Evolutionary conservation across 2,797 vertebrate species (phyloP), one percentile per base, ranked within the genome.

Genomic region (Chromis chromis): DNA sequence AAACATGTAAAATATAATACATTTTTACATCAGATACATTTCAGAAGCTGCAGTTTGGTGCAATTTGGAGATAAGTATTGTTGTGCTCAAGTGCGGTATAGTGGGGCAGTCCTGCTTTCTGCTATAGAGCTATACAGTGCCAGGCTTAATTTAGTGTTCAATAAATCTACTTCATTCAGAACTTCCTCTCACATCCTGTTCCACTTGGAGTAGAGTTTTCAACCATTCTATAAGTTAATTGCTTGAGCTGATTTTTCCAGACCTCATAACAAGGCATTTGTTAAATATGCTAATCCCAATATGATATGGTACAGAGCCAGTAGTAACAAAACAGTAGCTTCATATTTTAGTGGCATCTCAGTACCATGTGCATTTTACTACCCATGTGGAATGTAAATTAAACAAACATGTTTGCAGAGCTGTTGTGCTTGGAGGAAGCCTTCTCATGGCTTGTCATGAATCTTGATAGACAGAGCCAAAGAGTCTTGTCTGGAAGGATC

Each of bases 1-100:
- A 82, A 86, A 89, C 81, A 83, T 88, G 86, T 88, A 76, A 83
- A 72, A 74, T 86, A 89, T 55, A 21, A 70, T 54, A 63, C 49
- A 39, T 73, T 82, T 48, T n/a, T 57, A 83, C 70, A 81, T 78
- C 73, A 60, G 69, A 78, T 60, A 71, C 56, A 76, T 84, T 82
- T 85, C 54, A 81, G 74, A 84, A 63, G 59, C 67, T 64, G 44
- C 54, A 64, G 70, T 68, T 79, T 72, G 76, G 85, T 81, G 74
- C 61, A 81, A 31, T 81, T 63, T 81, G 28, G 82, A 76, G 53
- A 79, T 10, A 46, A 55, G 56, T 78, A 78, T 80, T 72, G 86
- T 60, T 76, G 60, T 85, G 78, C 24, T 82, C 3, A 67, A 70
- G 21, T 75, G 63, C 48, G 39, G 85, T 46, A 59, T 46, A 62